Conservation (phyloP, 2,888 invertebrate species). For the Rhingia rostrata region DNA sequence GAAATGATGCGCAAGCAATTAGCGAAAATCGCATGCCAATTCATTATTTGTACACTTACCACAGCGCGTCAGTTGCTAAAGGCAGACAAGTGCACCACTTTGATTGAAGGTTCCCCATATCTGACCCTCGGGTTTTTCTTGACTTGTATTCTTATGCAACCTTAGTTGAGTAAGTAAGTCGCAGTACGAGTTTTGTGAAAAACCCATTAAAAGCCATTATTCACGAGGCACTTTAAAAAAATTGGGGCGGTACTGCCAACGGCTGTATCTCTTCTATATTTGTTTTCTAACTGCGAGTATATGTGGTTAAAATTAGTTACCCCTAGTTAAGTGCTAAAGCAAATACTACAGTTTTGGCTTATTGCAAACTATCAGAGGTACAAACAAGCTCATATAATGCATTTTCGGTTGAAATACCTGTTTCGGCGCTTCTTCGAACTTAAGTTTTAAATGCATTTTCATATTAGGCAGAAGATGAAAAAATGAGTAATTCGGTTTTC, state of each 20-base stretch:
- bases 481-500: conserved; percentile 41
- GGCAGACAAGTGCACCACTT: conserved; percentile 22
- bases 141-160: conserved; percentile 46
- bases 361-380: background rate
- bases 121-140: conserved; percentile 60
- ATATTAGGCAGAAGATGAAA: conserved; percentile 15
- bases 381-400: background rate
- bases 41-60: conserved; percentile 1
- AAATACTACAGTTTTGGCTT: background rate
- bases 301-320: background rate
- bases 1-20: conserved; percentile 31
- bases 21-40: conserved; percentile 6
- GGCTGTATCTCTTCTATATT: conserved; percentile 2
- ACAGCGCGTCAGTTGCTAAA: background rate
- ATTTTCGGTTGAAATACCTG: conserved; percentile 24
- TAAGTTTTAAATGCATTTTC: conserved; percentile 6
- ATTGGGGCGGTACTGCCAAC: background rate
- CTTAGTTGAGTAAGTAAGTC: conserved; percentile 7
- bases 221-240: conserved; percentile 6
- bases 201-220: conserved; percentile 2
- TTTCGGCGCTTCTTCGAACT: background rate
- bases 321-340: background rate
- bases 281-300: conserved; percentile 12
- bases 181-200: conserved; percentile 1
- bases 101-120: conserved; percentile 18